These are phyloP conservation scores for Cynoglossus semilaevis DNA, from an alignment of 2,113 vertebrate species.

Conservation along the genomic window DNA sequence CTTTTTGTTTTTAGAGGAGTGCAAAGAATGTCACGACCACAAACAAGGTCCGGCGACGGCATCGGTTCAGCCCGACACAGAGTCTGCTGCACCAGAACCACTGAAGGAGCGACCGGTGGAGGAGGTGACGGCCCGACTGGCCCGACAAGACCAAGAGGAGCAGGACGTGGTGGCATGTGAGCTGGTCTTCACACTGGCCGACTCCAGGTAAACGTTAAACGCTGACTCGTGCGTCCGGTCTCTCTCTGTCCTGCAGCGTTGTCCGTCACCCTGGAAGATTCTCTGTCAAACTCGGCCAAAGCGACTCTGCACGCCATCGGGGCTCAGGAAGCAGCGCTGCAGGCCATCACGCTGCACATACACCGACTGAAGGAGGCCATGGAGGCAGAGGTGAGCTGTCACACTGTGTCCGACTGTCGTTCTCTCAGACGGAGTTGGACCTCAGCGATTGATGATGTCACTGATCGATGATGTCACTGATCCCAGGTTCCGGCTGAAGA, in stretches of 20 bases:
- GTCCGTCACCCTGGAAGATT: conserved; percentile 80
- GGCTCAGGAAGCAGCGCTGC: conserved; percentile 87
- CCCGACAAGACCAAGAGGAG: conserved; percentile 85
- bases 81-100: conserved; percentile 11
- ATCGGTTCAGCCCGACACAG: neutral
- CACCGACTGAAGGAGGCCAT: conserved; percentile 87
- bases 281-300: conserved; percentile 79
- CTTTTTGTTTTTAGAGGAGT: conserved; percentile 51
- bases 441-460: neutral
- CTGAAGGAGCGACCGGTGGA: conserved; percentile 80
- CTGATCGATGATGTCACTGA: conserved; percentile 7
- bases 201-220: neutral
- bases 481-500: conserved; percentile 78
- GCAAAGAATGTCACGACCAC: conserved; percentile 65
- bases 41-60: conserved; percentile 6
- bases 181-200: neutral
- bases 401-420: too few species aligned
- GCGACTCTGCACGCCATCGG: conserved; percentile 84
- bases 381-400: conserved; percentile 83
- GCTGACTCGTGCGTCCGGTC: neutral
- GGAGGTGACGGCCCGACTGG: conserved; percentile 87
- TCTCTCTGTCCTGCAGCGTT: conserved; percentile 71
- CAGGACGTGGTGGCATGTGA: conserved; percentile 78
- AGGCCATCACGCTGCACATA: conserved; percentile 83
- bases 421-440: too few species aligned